Evolutionary conservation across 2,797 vertebrate species (phyloP), one percentile per base, ranked within the genome.

Genomic region (Centropyge bicolor): DNA sequence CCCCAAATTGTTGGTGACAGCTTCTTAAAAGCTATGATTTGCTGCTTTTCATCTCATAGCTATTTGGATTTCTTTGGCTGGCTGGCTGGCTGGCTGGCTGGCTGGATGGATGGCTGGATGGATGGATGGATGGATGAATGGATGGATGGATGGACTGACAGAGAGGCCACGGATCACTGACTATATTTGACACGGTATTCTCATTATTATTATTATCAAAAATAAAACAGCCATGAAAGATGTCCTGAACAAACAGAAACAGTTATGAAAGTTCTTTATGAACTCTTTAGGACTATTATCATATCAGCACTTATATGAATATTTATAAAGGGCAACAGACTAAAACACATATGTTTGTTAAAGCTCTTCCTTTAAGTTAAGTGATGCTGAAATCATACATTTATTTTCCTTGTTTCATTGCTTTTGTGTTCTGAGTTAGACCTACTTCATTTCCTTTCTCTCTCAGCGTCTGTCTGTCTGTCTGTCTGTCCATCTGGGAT

Each of bases 381-480:
- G 62, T 24, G 49, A n/a, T 14, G 40, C 79, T 77, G 13, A 77
- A 69, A 88, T 89, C 78, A 88, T 88, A 90, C 80, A 85, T 90
- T 88, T 54, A 86, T 54, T 55, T 67, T 67, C 16, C 0, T 11
- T 8, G 31, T 76, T 84, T 83, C 46, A 40, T 78, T 77, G 60
- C 74, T 74, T 82, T 82, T 41, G 66, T 56, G 76, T 69, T 78
- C 46, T 31, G 22, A 71, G 62, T 68, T 69, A 24, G 10, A 76
- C 66, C 51, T n/a, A 6, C 69, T 46, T 78, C 48, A 59, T 57
- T 54, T 49, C 43, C 51, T 38, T 46, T 70, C 52, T 49, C 36
- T 69, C 40, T 48, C 20, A 40, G 54, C 51, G 43, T 72, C 20
- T 5, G 3, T 31, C 27, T 68, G 4, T 77, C 24, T n/a, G 24